Conservation (phyloP, 2,888 invertebrate species). For the Gandaritis pyraliata region DNA sequence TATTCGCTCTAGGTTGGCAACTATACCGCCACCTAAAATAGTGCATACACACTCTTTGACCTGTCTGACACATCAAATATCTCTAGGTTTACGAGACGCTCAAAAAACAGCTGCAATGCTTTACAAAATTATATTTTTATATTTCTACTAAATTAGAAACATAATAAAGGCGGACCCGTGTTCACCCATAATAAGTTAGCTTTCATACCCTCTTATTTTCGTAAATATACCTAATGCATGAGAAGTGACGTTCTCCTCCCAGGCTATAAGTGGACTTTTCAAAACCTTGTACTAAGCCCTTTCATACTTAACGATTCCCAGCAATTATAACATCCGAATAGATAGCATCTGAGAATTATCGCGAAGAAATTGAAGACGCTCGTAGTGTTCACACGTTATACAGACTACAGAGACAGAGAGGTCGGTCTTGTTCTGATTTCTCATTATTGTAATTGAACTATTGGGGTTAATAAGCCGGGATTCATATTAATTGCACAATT, state of each 20-base stretch:
- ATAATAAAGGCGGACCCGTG: conserved; percentile 24
- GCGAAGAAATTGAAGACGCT: conserved; percentile 49
- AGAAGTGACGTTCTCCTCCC: conserved; percentile 16
- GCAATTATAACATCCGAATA: conserved; percentile 33
- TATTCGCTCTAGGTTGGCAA: background rate
- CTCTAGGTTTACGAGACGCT: background rate
- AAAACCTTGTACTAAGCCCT: conserved; percentile 19
- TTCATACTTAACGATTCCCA: conserved; percentile 27
- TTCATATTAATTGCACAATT: conserved; percentile 70
- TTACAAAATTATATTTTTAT: conserved; percentile 6
- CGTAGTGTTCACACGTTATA: conserved; percentile 49
- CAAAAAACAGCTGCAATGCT: background rate
- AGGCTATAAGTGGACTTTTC: conserved; percentile 10
- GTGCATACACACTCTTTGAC: background rate
- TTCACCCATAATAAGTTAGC: conserved; percentile 4
- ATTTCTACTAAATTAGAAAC: conserved; percentile 12
- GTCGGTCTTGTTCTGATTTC: conserved; percentile 56
- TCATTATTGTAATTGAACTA: conserved; percentile 64
- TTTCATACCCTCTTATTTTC: conserved; percentile 14
- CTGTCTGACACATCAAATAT: too few relatives aligned
- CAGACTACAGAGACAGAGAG: conserved; percentile 36
- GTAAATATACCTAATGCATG: conserved; percentile 10
- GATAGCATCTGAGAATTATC: conserved; percentile 44
- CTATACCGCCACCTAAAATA: background rate
- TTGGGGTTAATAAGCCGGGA: conserved; percentile 65